These are phyloP conservation scores for Oreochromis spilurus DNA, from an alignment of 2,113 vertebrate genomes.

Conservation along the genomic window DNA sequence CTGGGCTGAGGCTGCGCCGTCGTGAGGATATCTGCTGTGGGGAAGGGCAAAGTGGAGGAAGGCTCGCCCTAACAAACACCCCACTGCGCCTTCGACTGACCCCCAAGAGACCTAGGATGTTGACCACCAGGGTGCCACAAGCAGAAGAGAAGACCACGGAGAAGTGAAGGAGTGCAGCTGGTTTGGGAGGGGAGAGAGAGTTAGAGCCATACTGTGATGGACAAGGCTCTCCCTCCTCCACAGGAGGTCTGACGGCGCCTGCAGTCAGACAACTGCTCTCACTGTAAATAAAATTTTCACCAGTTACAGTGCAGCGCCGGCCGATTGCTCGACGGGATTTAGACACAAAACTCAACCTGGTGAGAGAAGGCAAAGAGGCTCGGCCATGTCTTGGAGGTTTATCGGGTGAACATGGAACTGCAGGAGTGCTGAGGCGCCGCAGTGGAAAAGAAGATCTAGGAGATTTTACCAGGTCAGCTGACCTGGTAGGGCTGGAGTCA, in stretches of 20 bases:
- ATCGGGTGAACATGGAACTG: not conserved
- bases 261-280: constrained; percentile 36
- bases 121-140: constrained; percentile 63
- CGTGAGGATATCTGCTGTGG: constrained; percentile 24
- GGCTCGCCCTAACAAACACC: constrained; percentile 63
- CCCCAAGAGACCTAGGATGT: constrained; percentile 67
- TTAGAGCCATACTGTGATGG: constrained; percentile 29
- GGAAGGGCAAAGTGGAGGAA: constrained; percentile 58
- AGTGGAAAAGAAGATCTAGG: constrained; percentile 23
- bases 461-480: constrained; percentile 14
- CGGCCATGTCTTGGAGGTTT: constrained; percentile 19
- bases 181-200: constrained; percentile 27
- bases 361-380: constrained; percentile 64
- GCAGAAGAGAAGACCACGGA: constrained; percentile 63
- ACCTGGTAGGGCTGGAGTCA: constrained; percentile 8
- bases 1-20: constrained; percentile 59
- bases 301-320: constrained; percentile 44
- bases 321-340: constrained; percentile 49
- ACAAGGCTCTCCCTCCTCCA: not conserved
- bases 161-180: constrained; percentile 66
- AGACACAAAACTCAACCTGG: constrained; percentile 61
- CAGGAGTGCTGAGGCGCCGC: constrained; percentile 51
- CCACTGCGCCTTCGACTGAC: constrained; percentile 55
- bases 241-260: not conserved
- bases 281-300: not conserved